Percentiles rank a stretch among this genome's conserved stretches.
These are phyloP conservation scores for Ciconia stormi DNA, from an alignment of 2,113 vertebrate genomes.

Conservation along the genomic window DNA sequence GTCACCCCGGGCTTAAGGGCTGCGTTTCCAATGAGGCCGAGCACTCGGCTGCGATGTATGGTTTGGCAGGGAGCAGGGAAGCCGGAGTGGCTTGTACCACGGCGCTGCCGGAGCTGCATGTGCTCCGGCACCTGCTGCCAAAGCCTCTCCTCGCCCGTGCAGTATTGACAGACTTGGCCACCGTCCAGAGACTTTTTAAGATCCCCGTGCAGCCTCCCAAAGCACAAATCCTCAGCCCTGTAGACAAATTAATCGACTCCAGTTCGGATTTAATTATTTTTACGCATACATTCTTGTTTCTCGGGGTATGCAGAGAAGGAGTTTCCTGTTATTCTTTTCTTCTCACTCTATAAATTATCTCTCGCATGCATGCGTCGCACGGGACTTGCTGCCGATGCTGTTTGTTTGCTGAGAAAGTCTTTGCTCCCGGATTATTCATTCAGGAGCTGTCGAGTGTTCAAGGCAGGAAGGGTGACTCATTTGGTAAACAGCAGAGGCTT, in stretches of 20 bases:
- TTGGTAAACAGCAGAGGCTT: conserved; percentile 51
- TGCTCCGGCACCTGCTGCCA: conserved; percentile 21
- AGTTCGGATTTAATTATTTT: neutral
- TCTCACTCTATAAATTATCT: conserved; percentile 15
- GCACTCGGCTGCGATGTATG: neutral
- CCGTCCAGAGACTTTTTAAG: conserved; percentile 22
- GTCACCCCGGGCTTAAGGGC: neutral
- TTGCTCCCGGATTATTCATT: conserved; percentile 56
- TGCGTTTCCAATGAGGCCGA: neutral
- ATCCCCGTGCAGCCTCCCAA: neutral
- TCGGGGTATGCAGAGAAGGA: neutral
- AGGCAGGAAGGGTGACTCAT: conserved; percentile 70
- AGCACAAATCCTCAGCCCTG: neutral
- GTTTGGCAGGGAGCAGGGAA: neutral
- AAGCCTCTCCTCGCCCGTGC: neutral
- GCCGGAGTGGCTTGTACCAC: neutral
- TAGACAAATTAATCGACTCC: neutral
- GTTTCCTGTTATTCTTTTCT: conserved; percentile 50
- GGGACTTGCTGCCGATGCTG: neutral
- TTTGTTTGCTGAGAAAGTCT: conserved; percentile 41
- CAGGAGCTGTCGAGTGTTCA: conserved; percentile 5
- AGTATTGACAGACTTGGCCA: neutral
- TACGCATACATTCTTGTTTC: neutral
- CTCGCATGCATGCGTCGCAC: neutral
- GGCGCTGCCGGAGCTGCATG: neutral